A percentile compares a stretch with the other conserved stretches of the same genome.
These are phyloP conservation scores for Cantharis flavilabris DNA, from an alignment of 2,888 invertebrate species.

Conservation along the genomic window DNA sequence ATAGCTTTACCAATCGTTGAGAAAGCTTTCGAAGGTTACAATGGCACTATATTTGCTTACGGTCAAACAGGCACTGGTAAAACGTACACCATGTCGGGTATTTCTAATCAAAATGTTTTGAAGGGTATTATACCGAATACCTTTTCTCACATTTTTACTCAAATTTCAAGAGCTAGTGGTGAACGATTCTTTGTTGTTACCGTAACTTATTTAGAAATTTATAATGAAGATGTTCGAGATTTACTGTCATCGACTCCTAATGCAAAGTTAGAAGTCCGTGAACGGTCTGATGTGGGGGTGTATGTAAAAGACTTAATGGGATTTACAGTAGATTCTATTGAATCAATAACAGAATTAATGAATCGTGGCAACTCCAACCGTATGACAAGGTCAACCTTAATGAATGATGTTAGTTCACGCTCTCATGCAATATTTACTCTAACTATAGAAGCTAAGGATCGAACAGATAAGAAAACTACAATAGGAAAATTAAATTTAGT, in stretches of 20 bases:
- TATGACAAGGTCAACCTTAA: slow-evolving; percentile 88
- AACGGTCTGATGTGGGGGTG: slow-evolving; percentile 94
- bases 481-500: slow-evolving; percentile 97
- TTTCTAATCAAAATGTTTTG: slow-evolving; percentile 82
- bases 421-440: slow-evolving; percentile 99
- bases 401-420: slow-evolving; percentile 95
- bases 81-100: slow-evolving; percentile 98
- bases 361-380: slow-evolving; percentile 95
- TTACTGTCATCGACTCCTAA: slow-evolving; percentile 84
- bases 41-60: slow-evolving; percentile 90
- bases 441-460: slow-evolving; percentile 94
- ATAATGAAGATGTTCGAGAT: slow-evolving; percentile 98
- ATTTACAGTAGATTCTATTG: slow-evolving; percentile 85
- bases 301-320: slow-evolving; percentile 97
- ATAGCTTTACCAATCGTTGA: slow-evolving; percentile 97
- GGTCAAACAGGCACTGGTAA: slow-evolving; percentile 97
- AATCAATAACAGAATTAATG: slow-evolving; percentile 57
- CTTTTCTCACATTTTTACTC: slow-evolving; percentile 98
- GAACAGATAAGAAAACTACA: slow-evolving; percentile 80
- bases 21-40: slow-evolving; percentile 94
- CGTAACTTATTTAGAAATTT: slow-evolving; percentile 98
- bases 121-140: slow-evolving; percentile 98
- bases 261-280: slow-evolving; percentile 88
- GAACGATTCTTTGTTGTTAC: slow-evolving; percentile 81
- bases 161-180: slow-evolving; percentile 91